Evolutionary conservation across 2,113 vertebrate species (phyloP).

Genomic region (Colinus virginianus): DNA sequence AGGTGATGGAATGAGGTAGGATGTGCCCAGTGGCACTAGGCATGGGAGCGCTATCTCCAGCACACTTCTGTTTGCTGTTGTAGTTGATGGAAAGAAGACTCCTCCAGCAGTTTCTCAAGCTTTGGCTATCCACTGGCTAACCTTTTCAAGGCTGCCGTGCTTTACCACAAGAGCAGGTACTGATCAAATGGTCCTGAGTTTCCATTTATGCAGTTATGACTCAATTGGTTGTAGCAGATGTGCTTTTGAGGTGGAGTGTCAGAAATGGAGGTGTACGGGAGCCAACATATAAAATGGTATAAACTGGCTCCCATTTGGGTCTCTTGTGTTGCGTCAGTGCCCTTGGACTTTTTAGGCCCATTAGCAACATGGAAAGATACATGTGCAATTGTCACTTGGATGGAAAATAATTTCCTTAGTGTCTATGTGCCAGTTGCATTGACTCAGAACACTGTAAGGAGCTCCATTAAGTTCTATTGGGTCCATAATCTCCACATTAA

Average conservation of each 20-base stretch:
- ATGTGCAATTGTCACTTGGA: conserved; percentile 1
- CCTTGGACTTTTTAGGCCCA: neutral
- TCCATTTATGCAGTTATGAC: neutral
- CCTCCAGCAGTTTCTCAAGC: neutral
- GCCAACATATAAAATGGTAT: neutral
- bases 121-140: fast-evolving
- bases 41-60: fast-evolving
- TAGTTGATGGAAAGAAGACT: neutral
- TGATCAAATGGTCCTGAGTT: neutral
- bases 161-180: neutral
- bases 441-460: conserved; percentile 67
- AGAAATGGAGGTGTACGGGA: neutral
- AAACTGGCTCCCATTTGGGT: neutral
- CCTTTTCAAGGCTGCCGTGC: fast-evolving
- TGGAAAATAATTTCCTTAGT: conserved; percentile 14
- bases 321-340: neutral
- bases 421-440: conserved; percentile 59
- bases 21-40: fast-evolving
- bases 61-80: fast-evolving
- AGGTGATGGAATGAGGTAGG: neutral
- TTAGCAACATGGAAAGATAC: neutral
- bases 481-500: conserved; percentile 72
- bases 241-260: neutral
- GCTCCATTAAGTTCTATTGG: conserved; percentile 73
- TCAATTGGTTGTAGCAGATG: neutral